A percentile compares a stretch with the other conserved stretches of the same genome.
These are phyloP conservation scores for Oryzias dopingdopingensis DNA, from an alignment of 2,797 vertebrate species.

Conservation along the genomic window DNA sequence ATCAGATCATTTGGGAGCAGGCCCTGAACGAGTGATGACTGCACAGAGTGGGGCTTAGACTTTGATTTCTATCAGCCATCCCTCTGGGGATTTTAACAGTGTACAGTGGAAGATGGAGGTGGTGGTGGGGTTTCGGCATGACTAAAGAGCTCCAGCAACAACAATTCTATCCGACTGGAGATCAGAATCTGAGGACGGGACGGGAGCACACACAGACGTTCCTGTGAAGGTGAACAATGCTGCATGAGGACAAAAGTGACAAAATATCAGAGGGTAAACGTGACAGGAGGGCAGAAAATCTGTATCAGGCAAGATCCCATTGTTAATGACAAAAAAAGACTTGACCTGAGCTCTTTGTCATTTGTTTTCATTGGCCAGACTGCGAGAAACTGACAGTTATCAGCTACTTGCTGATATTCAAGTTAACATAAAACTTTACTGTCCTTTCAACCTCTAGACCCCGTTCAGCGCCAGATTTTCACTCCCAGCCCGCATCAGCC, in stretches of 20 bases:
- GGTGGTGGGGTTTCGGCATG: constrained; percentile 49
- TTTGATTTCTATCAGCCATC: constrained; percentile 66
- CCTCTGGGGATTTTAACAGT: constrained; percentile 54
- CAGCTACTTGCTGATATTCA: constrained; percentile 48
- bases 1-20: constrained; percentile 36
- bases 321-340: constrained; percentile 52
- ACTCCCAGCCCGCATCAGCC: constrained; percentile 18
- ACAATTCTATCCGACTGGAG: constrained; percentile 66
- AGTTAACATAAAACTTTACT: constrained; percentile 48
- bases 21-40: constrained; percentile 31
- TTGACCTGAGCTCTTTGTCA: constrained; percentile 57
- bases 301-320: constrained; percentile 61
- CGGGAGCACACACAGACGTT: constrained; percentile 35
- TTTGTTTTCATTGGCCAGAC: constrained; percentile 36
- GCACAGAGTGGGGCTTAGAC: constrained; percentile 38
- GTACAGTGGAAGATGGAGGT: constrained; percentile 52
- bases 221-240: constrained; percentile 24
- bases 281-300: constrained; percentile 68
- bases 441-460: constrained; percentile 55
- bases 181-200: constrained; percentile 66
- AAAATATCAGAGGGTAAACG: constrained; percentile 59
- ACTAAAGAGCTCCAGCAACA: constrained; percentile 52
- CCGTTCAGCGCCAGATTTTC: constrained; percentile 41
- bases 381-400: constrained; percentile 56
- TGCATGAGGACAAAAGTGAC: constrained; percentile 48